Evolutionary conservation across 2,797 vertebrate species (phyloP).

Genomic region (Sciurus vulgaris): DNA sequence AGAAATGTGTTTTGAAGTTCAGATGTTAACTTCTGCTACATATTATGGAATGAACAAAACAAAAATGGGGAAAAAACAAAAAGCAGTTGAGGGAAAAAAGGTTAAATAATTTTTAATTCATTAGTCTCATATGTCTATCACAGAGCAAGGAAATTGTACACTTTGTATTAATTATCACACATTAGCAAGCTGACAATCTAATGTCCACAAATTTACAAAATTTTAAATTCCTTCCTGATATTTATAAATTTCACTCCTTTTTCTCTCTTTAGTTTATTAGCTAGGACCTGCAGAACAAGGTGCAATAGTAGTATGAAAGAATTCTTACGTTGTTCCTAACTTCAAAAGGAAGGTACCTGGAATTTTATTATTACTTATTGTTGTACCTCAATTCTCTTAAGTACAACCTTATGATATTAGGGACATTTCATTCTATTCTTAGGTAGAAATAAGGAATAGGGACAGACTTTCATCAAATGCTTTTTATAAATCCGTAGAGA

Average conservation of each 20-base stretch:
- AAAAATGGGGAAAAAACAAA: neutral
- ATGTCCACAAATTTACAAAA: neutral
- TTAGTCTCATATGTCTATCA: neutral
- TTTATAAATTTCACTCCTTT: neutral
- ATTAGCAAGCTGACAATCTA: neutral
- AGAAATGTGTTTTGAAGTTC: neutral
- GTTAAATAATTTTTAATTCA: neutral
- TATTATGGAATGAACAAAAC: slow-evolving; percentile 25
- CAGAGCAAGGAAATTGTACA: neutral
- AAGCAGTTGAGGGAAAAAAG: neutral
- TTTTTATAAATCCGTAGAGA: neutral
- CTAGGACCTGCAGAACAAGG: neutral
- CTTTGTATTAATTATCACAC: neutral
- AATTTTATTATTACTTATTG: neutral
- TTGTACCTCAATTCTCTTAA: neutral
- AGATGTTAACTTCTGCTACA: neutral
- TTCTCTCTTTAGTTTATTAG: slow-evolving; percentile 4
- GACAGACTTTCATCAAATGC: neutral
- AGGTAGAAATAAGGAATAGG: neutral
- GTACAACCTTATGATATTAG: neutral
- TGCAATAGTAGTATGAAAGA: neutral
- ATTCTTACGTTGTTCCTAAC: neutral
- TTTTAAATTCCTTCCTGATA: neutral
- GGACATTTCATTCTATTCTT: neutral
- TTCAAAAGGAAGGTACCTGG: neutral